Evolutionary conservation across 2,888 invertebrate species (phyloP).

Genomic region (Pseudococcus jackbeardsleyi): DNA sequence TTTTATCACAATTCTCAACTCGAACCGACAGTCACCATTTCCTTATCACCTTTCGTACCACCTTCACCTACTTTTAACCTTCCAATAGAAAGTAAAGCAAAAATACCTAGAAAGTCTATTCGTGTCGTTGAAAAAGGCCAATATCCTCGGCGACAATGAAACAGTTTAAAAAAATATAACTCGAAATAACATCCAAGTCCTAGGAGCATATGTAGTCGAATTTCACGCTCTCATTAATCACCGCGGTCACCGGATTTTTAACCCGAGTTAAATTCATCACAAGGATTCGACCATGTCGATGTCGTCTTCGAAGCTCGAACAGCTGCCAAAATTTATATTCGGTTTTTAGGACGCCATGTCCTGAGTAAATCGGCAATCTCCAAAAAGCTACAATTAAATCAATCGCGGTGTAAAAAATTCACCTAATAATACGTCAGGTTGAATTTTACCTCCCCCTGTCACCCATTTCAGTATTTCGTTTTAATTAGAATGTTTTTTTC

Average conservation of each 20-base stretch:
- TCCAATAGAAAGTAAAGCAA: neutral
- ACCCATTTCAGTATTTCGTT: neutral
- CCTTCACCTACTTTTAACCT: neutral
- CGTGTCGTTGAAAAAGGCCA: neutral
- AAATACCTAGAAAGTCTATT: neutral
- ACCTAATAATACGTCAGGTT: neutral
- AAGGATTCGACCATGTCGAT: slow-evolving; percentile 21
- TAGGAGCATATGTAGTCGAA: neutral
- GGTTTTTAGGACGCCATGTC: neutral
- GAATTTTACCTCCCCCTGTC: neutral
- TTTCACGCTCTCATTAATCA: slow-evolving; percentile 41
- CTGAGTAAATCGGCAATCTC: neutral
- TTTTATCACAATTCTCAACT: neutral
- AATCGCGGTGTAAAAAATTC: neutral
- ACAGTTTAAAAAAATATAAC: neutral
- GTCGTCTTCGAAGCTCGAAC: neutral
- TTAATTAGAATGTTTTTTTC: slow-evolving; percentile 8
- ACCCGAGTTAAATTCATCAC: slow-evolving; percentile 15
- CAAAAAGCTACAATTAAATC: neutral
- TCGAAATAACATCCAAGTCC: neutral
- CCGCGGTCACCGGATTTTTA: neutral
- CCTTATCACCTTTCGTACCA: neutral
- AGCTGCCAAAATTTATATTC: neutral
- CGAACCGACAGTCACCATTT: neutral
- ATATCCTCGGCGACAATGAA: neutral